Conservation (phyloP, 2,888 invertebrate genomes). For the Pyrochroa serraticornis region DNA sequence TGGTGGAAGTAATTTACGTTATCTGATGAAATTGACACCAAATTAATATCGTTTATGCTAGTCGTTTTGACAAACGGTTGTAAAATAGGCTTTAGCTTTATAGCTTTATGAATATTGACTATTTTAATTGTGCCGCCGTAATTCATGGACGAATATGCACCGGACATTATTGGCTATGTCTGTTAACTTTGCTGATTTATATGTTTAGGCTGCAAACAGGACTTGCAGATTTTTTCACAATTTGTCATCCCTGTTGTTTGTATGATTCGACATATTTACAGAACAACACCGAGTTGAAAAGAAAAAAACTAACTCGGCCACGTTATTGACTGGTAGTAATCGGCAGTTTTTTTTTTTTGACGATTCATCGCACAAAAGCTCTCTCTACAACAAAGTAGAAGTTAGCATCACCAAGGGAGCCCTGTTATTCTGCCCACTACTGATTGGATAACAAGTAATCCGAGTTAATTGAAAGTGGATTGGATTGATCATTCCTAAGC, state of each 20-base stretch:
- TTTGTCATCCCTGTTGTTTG: not conserved
- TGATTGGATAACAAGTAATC: slow-evolving; percentile 58
- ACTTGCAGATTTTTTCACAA: slow-evolving; percentile 14
- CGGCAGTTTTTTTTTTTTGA: slow-evolving; percentile 3
- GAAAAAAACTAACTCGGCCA: not conserved
- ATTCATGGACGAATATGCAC: slow-evolving; percentile 41
- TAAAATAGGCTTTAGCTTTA: slow-evolving; percentile 41
- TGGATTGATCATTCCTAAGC: slow-evolving; percentile 52
- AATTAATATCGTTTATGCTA: slow-evolving; percentile 44
- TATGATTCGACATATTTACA: not conserved
- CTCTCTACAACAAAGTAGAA: slow-evolving; percentile 43
- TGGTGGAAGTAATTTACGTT: slow-evolving; percentile 42
- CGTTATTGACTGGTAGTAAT: too few relatives aligned
- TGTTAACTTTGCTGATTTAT: slow-evolving; percentile 22
- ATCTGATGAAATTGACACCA: slow-evolving; percentile 48
- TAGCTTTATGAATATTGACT: slow-evolving; percentile 42
- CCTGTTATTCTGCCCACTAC: slow-evolving; percentile 46
- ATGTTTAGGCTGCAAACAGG: slow-evolving; percentile 18
- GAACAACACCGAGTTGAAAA: slow-evolving; percentile 1
- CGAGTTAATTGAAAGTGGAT: slow-evolving; percentile 57
- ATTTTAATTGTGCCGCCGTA: slow-evolving; percentile 42
- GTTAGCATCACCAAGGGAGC: slow-evolving; percentile 48
- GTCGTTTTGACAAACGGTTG: slow-evolving; percentile 42
- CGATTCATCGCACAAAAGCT: slow-evolving; percentile 18
- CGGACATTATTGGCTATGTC: slow-evolving; percentile 37